phyloP scores from a whole-genome alignment of 2,113 vertebrate genomes.

The Probosciger aterrimus region DNA sequence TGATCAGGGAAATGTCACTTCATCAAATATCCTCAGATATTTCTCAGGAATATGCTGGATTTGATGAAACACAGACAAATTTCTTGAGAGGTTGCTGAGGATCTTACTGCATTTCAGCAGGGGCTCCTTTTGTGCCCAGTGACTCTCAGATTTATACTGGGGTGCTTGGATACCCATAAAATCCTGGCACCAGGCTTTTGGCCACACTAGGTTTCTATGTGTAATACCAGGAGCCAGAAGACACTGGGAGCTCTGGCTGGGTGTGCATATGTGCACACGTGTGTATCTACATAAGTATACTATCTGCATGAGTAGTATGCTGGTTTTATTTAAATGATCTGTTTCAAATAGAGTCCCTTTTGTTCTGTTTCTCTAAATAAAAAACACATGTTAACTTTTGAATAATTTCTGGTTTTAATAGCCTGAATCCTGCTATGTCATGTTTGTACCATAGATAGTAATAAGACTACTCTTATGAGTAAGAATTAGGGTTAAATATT shows the following conservation, averaged over 20 bases:
- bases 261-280: neutral
- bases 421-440: neutral
- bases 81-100: neutral
- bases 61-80: conserved; percentile 5
- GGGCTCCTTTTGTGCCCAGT: neutral
- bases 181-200: neutral
- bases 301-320: neutral
- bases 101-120: neutral
- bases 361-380: conserved; percentile 37
- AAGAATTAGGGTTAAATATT: neutral
- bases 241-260: neutral
- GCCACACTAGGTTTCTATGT: neutral
- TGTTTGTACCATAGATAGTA: neutral
- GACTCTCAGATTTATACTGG: neutral
- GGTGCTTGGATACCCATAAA: neutral
- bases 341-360: conserved; percentile 2
- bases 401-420: conserved; percentile 29
- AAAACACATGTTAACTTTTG: neutral
- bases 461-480: neutral
- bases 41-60: neutral
- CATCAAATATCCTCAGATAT: conserved; percentile 10
- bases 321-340: conserved; percentile 13
- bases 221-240: neutral
- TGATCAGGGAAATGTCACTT: conserved; percentile 33
- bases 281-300: neutral